Evolutionary conservation across 2,113 vertebrate species (phyloP).

Genomic region (Sinocyclocheilus anophthalmus): DNA sequence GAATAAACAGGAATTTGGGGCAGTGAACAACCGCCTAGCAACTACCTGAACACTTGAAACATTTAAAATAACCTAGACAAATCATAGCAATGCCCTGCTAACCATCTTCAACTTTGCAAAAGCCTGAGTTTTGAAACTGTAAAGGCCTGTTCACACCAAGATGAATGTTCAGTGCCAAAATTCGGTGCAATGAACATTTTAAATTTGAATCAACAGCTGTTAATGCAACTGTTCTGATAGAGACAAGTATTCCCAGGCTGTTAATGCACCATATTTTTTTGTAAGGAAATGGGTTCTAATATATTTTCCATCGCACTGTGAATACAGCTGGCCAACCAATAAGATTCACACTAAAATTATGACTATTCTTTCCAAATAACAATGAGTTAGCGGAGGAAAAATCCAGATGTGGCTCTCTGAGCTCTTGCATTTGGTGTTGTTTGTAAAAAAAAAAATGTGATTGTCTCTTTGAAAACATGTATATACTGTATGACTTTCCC

Average conservation of each 20-base stretch:
- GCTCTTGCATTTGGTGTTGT: neutral
- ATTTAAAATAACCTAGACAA: neutral
- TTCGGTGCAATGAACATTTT: neutral
- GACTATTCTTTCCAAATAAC: neutral
- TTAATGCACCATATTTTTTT: neutral
- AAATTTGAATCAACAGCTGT: neutral
- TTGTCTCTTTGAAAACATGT: neutral
- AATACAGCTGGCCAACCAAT: neutral
- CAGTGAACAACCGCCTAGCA: neutral
- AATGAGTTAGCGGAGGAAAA: neutral
- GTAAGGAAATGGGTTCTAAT: neutral
- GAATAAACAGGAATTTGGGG: neutral
- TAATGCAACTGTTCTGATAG: neutral
- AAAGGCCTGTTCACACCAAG: neutral
- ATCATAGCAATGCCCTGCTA: neutral
- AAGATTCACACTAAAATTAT: neutral
- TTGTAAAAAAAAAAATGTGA: too few relatives aligned
- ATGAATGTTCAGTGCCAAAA: neutral
- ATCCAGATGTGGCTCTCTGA: neutral
- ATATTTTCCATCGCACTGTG: neutral
- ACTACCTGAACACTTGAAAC: neutral
- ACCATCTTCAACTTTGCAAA: neutral
- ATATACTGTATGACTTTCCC: neutral
- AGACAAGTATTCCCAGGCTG: neutral
- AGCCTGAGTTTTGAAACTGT: neutral